A percentile compares a stretch with the other conserved stretches of the same genome.
phyloP scores from a whole-genome alignment of 2,113 vertebrate genomes.

The Prionailurus bengalensis region DNA sequence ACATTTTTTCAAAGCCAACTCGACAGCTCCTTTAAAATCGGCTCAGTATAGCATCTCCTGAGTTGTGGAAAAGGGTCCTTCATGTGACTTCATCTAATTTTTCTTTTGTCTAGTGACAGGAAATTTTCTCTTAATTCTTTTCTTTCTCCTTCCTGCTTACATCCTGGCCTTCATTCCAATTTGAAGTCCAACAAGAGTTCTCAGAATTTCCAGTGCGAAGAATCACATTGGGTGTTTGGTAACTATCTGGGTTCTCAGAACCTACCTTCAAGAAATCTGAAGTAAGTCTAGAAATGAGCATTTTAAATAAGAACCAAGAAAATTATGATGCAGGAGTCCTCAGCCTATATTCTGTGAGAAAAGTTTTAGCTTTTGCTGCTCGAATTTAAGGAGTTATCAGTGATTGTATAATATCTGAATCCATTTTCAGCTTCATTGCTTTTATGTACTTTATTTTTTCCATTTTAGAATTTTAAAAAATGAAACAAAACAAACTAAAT shows the following conservation, averaged over 20 bases:
- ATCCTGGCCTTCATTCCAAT: neutral
- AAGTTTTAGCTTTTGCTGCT: neutral
- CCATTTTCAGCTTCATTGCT: conserved; percentile 49
- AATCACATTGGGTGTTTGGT: neutral
- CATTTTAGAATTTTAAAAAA: conserved; percentile 42
- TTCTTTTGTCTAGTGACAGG: neutral
- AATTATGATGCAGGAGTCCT: neutral
- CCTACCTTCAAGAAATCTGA: neutral
- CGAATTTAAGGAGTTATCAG: neutral
- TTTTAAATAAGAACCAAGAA: neutral
- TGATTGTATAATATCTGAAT: neutral
- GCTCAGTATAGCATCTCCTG: neutral
- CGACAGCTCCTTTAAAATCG: no score
- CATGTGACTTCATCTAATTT: neutral
- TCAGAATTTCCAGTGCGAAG: neutral
- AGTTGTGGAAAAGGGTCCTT: neutral
- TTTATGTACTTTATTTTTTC: conserved; percentile 26
- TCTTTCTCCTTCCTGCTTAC: neutral
- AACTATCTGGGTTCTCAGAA: neutral
- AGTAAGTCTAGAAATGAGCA: neutral
- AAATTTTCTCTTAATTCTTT: conserved; percentile 21
- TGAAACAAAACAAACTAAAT: conserved; percentile 8
- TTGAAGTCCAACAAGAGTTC: neutral
- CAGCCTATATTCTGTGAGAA: neutral
- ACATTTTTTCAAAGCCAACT: neutral